A percentile compares a stretch with the other conserved stretches of the same genome.
phyloP scores from a whole-genome alignment of 2,113 vertebrate genomes.

The Falcunculus frontatus region DNA sequence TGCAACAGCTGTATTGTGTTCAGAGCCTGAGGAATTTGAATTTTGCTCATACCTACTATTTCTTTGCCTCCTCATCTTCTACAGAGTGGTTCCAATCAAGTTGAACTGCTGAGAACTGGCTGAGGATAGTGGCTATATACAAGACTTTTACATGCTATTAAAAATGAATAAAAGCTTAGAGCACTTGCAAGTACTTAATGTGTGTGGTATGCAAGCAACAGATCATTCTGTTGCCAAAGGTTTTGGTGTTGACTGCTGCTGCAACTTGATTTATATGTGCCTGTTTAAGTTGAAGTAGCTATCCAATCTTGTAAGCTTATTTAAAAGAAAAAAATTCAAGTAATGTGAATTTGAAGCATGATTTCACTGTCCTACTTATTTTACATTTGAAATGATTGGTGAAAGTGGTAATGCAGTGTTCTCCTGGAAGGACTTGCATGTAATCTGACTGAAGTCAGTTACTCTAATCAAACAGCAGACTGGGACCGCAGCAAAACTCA shows the following conservation, averaged over 20 bases:
- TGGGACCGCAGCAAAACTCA: neutral
- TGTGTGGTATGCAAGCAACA: neutral
- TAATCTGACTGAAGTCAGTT: neutral
- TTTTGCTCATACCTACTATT: neutral
- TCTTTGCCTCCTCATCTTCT: neutral
- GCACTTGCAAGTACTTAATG: neutral
- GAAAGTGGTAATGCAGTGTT: neutral
- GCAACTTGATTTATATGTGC: neutral
- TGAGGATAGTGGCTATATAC: neutral
- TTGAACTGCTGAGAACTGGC: neutral
- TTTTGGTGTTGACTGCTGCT: neutral
- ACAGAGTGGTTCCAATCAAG: neutral
- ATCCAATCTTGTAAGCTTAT: neutral
- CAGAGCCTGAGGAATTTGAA: neutral
- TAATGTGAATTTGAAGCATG: neutral
- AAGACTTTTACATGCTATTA: neutral
- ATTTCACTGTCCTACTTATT: neutral
- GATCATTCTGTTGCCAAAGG: neutral
- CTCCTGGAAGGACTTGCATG: neutral
- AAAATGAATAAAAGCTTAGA: neutral
- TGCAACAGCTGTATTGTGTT: neutral
- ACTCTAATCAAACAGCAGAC: neutral
- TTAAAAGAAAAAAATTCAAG: neutral
- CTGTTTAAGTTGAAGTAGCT: conserved; percentile 7
- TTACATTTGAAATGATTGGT: neutral